A percentile compares a stretch with the other conserved stretches of the same genome.
phyloP scores from a whole-genome alignment of 2,888 invertebrate genomes.

The Phasia obesa region DNA sequence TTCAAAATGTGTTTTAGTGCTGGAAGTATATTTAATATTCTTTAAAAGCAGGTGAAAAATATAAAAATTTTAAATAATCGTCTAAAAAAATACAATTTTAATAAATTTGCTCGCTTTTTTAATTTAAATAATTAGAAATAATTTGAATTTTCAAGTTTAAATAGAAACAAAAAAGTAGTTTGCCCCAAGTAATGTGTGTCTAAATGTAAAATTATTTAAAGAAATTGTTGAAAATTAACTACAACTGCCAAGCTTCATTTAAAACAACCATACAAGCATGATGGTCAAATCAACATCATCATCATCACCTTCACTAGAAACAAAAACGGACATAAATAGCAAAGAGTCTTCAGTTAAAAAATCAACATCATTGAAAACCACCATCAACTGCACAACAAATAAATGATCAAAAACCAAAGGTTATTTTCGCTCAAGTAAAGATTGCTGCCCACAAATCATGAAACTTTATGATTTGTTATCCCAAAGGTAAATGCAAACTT shows the following conservation, averaged over 20 bases:
- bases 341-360: constrained; percentile 3
- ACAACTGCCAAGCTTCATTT: constrained; percentile 19
- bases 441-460: constrained; percentile 65
- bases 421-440: constrained; percentile 29
- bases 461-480: constrained; percentile 74
- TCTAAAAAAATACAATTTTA: neutral
- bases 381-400: constrained; percentile 14
- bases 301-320: too few species aligned
- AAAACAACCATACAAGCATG: constrained; percentile 18
- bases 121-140: neutral
- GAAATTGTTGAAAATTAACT: constrained; percentile 25
- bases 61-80: neutral
- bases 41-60: neutral
- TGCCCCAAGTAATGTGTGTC: neutral
- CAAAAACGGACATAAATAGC: constrained; percentile 14
- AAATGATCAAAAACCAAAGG: constrained; percentile 22
- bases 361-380: constrained; percentile 18
- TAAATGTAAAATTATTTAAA: constrained; percentile 14
- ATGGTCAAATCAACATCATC: constrained; percentile 32
- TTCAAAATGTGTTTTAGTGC: neutral
- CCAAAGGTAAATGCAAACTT: constrained; percentile 71
- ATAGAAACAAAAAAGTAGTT: neutral
- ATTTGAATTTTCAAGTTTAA: neutral
- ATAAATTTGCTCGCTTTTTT: too few species aligned
- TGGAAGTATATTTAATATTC: too few species aligned